phyloP scores from a whole-genome alignment of 1,140 invertebrate genomes.

The Rhyzopertha dominica region DNA sequence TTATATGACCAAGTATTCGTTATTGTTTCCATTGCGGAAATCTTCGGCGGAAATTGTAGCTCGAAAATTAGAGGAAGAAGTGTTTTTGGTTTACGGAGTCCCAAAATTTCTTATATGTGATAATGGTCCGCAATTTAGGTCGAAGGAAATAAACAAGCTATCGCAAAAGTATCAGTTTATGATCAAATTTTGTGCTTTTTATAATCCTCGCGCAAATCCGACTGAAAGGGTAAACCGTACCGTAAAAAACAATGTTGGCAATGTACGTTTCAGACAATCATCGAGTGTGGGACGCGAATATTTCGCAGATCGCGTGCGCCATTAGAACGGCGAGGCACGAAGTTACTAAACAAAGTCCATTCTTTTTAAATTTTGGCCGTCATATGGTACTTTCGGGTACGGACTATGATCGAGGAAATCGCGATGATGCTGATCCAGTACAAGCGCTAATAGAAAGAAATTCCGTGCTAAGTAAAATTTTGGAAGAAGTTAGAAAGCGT shows the following conservation, averaged over 20 bases:
- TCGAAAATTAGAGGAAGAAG: conserved; percentile 8
- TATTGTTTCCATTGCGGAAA: conserved; percentile 7
- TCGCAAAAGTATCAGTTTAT: background rate
- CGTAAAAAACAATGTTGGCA: conserved; percentile 27
- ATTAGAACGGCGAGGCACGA: conserved; percentile 29
- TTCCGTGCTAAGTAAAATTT: too few species aligned
- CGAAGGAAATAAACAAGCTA: background rate
- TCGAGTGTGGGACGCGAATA: conserved; percentile 26
- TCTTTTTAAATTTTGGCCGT: conserved; percentile 8
- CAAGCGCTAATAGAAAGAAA: too few species aligned
- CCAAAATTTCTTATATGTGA: conserved; percentile 8
- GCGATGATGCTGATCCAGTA: too few species aligned
- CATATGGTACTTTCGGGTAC: too few species aligned
- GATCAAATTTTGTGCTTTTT: background rate
- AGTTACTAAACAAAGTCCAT: conserved; percentile 27
- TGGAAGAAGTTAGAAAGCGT: too few species aligned
- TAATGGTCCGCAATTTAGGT: conserved; percentile 11
- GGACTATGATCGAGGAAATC: too few species aligned
- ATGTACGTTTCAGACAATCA: conserved; percentile 30
- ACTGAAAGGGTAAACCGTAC: conserved; percentile 21
- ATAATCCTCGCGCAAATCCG: conserved; percentile 1
- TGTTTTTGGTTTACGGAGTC: conserved; percentile 20
- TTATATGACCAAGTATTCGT: conserved; percentile 12
- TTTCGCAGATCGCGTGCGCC: conserved; percentile 22
- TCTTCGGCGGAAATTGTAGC: background rate